Evolutionary conservation across 2,113 vertebrate species (phyloP).

Genomic region (Pluvialis apricaria): DNA sequence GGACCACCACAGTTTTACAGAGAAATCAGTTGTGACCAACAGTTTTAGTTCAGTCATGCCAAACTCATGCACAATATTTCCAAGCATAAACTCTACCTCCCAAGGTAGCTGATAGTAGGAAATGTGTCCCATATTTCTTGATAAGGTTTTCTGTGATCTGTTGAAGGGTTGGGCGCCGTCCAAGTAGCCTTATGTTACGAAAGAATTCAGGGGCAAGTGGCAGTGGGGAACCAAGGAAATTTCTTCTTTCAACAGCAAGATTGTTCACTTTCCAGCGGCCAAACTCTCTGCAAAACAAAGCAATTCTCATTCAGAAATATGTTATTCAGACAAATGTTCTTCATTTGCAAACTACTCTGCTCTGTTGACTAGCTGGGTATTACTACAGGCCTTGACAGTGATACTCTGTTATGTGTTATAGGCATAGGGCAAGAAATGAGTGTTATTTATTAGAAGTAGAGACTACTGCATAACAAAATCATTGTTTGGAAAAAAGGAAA

Average conservation of each 20-base stretch:
- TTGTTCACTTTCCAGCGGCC: slow-evolving; percentile 99
- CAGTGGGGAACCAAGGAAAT: slow-evolving; percentile 90
- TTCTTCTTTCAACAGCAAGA: slow-evolving; percentile 90
- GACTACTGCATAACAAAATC: neutral
- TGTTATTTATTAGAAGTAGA: slow-evolving; percentile 14
- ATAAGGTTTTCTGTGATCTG: slow-evolving; percentile 96
- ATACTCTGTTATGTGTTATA: neutral
- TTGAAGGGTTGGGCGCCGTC: slow-evolving; percentile 88
- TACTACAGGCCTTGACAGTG: neutral
- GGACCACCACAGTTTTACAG: neutral
- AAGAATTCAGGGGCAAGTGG: slow-evolving; percentile 93
- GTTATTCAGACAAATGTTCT: slow-evolving; percentile 40
- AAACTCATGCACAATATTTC: neutral
- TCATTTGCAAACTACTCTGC: slow-evolving; percentile 43
- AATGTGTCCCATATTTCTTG: slow-evolving; percentile 98
- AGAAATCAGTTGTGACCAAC: neutral
- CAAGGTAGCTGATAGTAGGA: slow-evolving; percentile 92
- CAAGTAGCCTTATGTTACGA: slow-evolving; percentile 92
- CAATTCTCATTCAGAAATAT: slow-evolving; percentile 54
- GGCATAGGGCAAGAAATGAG: neutral
- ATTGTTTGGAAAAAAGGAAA: neutral
- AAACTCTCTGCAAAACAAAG: slow-evolving; percentile 87
- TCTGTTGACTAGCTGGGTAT: neutral
- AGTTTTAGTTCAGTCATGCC: neutral
- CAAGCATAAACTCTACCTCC: slow-evolving; percentile 81